Conservation (phyloP, 92 coral and sea anemone species). For the Desmophyllum pertusum region DNA sequence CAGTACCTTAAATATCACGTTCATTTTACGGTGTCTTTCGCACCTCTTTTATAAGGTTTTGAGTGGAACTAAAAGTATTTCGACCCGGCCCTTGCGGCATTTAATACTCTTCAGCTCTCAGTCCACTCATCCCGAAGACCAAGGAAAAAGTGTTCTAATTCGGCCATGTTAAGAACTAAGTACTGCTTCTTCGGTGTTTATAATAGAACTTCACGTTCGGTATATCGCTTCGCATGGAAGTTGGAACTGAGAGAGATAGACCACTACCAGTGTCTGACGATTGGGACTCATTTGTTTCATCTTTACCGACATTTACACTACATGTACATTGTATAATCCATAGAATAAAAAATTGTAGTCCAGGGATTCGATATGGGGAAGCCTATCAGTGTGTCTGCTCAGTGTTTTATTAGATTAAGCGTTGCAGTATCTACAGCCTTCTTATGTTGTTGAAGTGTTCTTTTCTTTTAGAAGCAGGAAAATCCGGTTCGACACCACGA, state of each 20-base stretch:
- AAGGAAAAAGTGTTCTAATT: not conserved
- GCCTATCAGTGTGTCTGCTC: not conserved
- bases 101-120: not conserved
- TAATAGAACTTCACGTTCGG: not conserved
- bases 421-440: not conserved
- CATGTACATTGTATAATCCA: not conserved
- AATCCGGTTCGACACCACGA: not conserved
- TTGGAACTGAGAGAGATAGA: not conserved
- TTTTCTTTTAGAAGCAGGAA: conserved; percentile 28
- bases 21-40: too few species aligned
- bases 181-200: not conserved
- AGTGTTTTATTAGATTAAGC: not conserved
- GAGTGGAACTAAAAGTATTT: not conserved
- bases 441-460: conserved; percentile 19
- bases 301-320: not conserved
- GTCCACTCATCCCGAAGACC: not conserved
- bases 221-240: not conserved
- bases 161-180: not conserved
- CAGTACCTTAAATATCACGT: not conserved
- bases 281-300: not conserved
- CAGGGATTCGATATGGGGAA: too few species aligned
- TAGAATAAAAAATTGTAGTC: not conserved
- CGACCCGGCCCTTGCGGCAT: not conserved
- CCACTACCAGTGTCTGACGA: too few species aligned
- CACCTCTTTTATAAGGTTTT: not conserved